These are phyloP conservation scores for Papilio xuthus DNA, from an alignment of 1,140 invertebrate genomes.

Conservation along the genomic window DNA sequence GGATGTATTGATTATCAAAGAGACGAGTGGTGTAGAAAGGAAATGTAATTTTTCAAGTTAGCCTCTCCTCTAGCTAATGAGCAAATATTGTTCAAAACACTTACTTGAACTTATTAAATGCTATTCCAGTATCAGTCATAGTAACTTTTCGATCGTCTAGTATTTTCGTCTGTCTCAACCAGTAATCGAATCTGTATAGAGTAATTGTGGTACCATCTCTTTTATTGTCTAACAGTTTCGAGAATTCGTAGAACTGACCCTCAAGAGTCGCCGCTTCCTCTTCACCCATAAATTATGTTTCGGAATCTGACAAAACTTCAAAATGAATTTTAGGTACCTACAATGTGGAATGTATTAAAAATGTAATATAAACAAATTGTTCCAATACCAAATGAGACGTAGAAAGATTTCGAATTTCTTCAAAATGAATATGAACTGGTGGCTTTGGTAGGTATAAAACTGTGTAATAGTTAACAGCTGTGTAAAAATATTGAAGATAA, in stretches of 20 bases:
- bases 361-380: background rate
- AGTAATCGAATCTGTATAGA: constrained; percentile 65
- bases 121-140: constrained; percentile 73
- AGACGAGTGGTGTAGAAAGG: background rate
- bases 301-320: background rate
- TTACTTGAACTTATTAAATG: constrained; percentile 70
- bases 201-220: constrained; percentile 62
- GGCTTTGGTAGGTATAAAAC: background rate
- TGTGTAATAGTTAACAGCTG: background rate
- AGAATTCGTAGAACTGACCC: constrained; percentile 65
- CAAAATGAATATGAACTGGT: background rate
- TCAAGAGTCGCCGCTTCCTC: constrained; percentile 70
- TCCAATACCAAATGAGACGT: background rate
- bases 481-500: background rate
- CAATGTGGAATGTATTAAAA: background rate
- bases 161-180: constrained; percentile 68
- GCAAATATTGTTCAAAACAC: background rate
- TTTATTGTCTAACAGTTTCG: constrained; percentile 62
- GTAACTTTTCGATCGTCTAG: constrained; percentile 69
- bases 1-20: no score
- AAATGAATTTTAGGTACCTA: background rate
- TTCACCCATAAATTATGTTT: constrained; percentile 47
- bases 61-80: background rate
- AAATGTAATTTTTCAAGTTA: background rate
- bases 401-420: background rate